Percentiles rank a stretch among this genome's conserved stretches.
Conservation (phyloP, 2,888 invertebrate genomes). For the Ptilodon capucinus region DNA sequence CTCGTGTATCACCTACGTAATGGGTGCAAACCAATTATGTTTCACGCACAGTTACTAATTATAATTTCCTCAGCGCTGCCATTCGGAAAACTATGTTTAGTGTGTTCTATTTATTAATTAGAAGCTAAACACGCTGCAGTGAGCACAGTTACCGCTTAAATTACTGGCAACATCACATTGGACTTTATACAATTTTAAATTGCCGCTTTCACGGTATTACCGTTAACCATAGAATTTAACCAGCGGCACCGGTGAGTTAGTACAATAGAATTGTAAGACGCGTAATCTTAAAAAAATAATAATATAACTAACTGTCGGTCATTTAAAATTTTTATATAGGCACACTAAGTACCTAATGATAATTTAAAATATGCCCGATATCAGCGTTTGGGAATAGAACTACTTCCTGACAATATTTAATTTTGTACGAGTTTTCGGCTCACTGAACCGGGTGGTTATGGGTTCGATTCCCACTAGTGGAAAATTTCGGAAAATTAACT, state of each 20-base stretch:
- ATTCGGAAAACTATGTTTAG: conserved; percentile 64
- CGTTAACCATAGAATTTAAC: conserved; percentile 2
- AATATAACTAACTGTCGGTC: too few species aligned
- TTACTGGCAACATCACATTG: conserved; percentile 36
- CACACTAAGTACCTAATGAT: too few species aligned
- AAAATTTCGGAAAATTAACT: too few species aligned
- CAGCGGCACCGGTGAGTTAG: too few species aligned
- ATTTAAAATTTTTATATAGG: too few species aligned
- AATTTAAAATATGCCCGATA: conserved; percentile 1
- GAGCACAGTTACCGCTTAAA: conserved; percentile 45
- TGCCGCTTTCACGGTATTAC: conserved; percentile 16
- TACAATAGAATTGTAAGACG: not conserved
- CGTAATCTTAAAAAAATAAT: not conserved
- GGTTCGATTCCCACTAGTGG: too few species aligned
- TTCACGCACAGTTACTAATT: conserved; percentile 61
- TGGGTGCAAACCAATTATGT: conserved; percentile 59
- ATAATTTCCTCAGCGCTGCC: conserved; percentile 62
- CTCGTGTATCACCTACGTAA: conserved; percentile 23
- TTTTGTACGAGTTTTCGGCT: too few species aligned
- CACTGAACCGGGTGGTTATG: too few species aligned
- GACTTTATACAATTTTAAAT: conserved; percentile 26
- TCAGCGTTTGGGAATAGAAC: too few species aligned
- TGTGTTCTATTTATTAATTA: conserved; percentile 64
- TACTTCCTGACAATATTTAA: too few species aligned
- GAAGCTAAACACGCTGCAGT: conserved; percentile 52